These are phyloP conservation scores for Phalloptychus januarius DNA, from an alignment of 2,797 vertebrate genomes.

Conservation along the genomic window DNA sequence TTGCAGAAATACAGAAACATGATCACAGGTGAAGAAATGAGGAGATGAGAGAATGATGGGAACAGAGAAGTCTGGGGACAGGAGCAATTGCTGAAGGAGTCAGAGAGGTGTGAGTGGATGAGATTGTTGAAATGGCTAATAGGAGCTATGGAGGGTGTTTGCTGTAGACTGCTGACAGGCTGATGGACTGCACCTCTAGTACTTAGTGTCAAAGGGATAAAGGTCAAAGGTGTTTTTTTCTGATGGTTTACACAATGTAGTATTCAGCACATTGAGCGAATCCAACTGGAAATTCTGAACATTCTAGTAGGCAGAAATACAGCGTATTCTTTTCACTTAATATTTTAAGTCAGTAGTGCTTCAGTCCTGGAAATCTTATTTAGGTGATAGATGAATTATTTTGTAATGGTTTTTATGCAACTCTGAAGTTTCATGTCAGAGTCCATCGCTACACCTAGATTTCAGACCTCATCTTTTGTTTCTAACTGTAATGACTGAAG, in stretches of 20 bases:
- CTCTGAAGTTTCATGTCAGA: too few species aligned
- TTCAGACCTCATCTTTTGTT: too few species aligned
- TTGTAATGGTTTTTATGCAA: too few species aligned
- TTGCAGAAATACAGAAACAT: slow-evolving; percentile 61
- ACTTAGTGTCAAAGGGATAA: slow-evolving; percentile 46
- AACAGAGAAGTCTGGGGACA: slow-evolving; percentile 48
- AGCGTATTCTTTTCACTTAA: neutral
- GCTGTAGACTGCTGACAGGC: slow-evolving; percentile 68
- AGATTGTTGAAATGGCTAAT: slow-evolving; percentile 57
- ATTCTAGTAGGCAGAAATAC: neutral
- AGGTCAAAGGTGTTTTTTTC: slow-evolving; percentile 57
- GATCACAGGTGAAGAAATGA: slow-evolving; percentile 61
- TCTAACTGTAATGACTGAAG: too few species aligned
- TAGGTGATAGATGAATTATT: too few species aligned
- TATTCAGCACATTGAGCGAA: neutral
- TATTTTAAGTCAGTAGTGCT: neutral
- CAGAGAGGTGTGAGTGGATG: slow-evolving; percentile 13
- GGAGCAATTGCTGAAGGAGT: slow-evolving; percentile 46
- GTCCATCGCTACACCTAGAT: too few species aligned
- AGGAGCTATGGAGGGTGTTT: slow-evolving; percentile 56
- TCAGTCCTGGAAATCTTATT: neutral
- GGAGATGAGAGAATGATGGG: slow-evolving; percentile 52
- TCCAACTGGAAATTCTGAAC: neutral
- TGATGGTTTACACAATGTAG: slow-evolving; percentile 27
- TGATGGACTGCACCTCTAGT: slow-evolving; percentile 74